phyloP scores from a whole-genome alignment of 2,113 vertebrate genomes.

The Takifugu bimaculatus region DNA sequence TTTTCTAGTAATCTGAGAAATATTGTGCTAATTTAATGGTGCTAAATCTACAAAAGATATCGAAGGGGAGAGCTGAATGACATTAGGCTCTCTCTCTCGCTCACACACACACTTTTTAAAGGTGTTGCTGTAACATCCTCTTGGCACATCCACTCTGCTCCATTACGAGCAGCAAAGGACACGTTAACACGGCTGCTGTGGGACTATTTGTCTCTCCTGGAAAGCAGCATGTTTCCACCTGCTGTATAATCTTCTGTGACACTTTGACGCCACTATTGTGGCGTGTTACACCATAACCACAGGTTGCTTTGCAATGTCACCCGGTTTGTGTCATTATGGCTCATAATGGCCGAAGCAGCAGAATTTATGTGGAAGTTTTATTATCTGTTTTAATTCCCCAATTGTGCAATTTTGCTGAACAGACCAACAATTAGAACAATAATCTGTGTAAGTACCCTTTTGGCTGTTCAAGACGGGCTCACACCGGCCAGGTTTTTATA shows the following conservation, averaged over 20 bases:
- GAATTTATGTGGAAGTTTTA: neutral
- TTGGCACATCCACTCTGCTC: slow-evolving; percentile 46
- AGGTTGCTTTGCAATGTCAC: slow-evolving; percentile 12
- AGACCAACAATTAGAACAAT: neutral
- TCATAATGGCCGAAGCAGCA: neutral
- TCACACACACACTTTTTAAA: slow-evolving; percentile 19
- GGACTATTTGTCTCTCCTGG: slow-evolving; percentile 64
- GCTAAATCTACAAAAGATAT: too few relatives aligned
- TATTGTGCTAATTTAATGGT: neutral
- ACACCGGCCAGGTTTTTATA: slow-evolving; percentile 10
- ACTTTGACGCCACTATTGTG: slow-evolving; percentile 68
- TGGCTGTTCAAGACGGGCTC: slow-evolving; percentile 1
- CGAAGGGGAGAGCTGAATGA: too few relatives aligned
- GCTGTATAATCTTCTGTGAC: slow-evolving; percentile 59
- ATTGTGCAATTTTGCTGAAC: neutral
- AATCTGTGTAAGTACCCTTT: slow-evolving; percentile 11
- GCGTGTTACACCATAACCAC: slow-evolving; percentile 47
- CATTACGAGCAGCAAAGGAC: slow-evolving; percentile 58
- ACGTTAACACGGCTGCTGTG: slow-evolving; percentile 63
- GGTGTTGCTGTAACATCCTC: slow-evolving; percentile 62
- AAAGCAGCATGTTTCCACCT: slow-evolving; percentile 53
- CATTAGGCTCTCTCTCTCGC: too few relatives aligned
- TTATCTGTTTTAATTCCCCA: slow-evolving; percentile 6
- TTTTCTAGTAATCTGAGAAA: neutral
- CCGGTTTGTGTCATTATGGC: slow-evolving; percentile 17